A percentile compares a stretch with the other conserved stretches of the same genome.
phyloP scores from a whole-genome alignment of 2,888 invertebrate species.

The Xanthia togata region DNA sequence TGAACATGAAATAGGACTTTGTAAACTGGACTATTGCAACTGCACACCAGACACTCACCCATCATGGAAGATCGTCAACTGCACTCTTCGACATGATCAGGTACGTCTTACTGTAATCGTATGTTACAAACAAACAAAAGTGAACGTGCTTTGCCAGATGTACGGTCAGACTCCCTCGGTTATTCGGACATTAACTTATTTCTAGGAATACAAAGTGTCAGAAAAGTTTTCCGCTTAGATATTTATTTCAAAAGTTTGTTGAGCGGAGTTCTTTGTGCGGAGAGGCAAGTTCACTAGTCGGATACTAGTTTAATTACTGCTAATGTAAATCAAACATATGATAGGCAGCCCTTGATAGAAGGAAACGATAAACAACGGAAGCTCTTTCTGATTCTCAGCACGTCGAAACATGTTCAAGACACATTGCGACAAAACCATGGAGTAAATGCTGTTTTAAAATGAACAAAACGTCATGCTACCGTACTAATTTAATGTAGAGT shows the following conservation, averaged over 20 bases:
- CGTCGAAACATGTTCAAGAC: slow-evolving; percentile 64
- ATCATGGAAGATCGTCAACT: slow-evolving; percentile 92
- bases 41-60: slow-evolving; percentile 90
- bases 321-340: slow-evolving; percentile 64
- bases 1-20: slow-evolving; percentile 82
- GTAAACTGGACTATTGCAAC: slow-evolving; percentile 89
- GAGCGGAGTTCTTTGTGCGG: slow-evolving; percentile 12
- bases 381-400: slow-evolving; percentile 70
- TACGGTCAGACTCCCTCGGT: slow-evolving; percentile 58
- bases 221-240: slow-evolving; percentile 44
- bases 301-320: slow-evolving; percentile 49
- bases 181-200: slow-evolving; percentile 61
- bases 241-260: slow-evolving; percentile 31
- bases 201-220: slow-evolving; percentile 55
- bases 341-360: slow-evolving; percentile 57
- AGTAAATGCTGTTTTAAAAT: slow-evolving; percentile 64
- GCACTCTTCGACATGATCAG: slow-evolving; percentile 91
- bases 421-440: slow-evolving; percentile 60
- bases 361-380: slow-evolving; percentile 70
- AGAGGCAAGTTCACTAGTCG: slow-evolving; percentile 17
- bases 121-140: slow-evolving; percentile 72
- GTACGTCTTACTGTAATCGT: slow-evolving; percentile 79
- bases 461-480: slow-evolving; percentile 59
- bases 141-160: slow-evolving; percentile 73
- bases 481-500: slow-evolving; percentile 60